Evolutionary conservation across 2,113 vertebrate species (phyloP).

Genomic region (Colossoma macropomum): DNA sequence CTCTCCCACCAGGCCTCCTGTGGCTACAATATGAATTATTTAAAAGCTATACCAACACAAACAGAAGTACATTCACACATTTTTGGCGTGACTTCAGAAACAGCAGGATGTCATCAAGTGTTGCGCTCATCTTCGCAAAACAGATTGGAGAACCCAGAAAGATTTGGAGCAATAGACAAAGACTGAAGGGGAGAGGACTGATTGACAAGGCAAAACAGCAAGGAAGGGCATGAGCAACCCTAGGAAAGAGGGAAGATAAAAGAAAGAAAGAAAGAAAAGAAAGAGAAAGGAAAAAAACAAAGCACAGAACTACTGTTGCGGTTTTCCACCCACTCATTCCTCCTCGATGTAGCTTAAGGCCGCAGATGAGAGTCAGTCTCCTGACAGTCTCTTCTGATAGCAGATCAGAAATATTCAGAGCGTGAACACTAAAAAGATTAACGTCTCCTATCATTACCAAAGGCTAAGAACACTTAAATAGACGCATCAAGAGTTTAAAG

Average conservation of each 20-base stretch:
- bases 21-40: constrained; percentile 52
- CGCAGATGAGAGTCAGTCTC: constrained; percentile 1
- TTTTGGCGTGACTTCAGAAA: constrained; percentile 17
- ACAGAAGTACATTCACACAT: constrained; percentile 6
- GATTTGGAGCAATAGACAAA: constrained; percentile 46
- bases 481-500: constrained; percentile 44
- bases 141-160: background rate
- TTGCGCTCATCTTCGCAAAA: background rate
- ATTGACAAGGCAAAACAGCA: background rate
- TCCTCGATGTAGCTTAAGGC: background rate
- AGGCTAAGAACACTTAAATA: constrained; percentile 24
- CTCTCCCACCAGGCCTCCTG: constrained; percentile 51
- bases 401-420: constrained; percentile 37
- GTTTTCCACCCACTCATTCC: constrained; percentile 22
- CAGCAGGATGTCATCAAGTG: constrained; percentile 32
- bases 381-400: constrained; percentile 5
- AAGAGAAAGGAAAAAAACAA: constrained; percentile 27
- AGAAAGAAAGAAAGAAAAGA: background rate
- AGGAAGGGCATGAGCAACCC: constrained; percentile 12
- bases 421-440: constrained; percentile 31
- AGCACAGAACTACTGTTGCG: background rate
- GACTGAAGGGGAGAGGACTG: background rate
- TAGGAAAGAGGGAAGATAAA: background rate
- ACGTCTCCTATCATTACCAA: constrained; percentile 40
- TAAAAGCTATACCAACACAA: background rate